Conservation (phyloP, 2,888 invertebrate species). For the Polymixis lichenea region DNA sequence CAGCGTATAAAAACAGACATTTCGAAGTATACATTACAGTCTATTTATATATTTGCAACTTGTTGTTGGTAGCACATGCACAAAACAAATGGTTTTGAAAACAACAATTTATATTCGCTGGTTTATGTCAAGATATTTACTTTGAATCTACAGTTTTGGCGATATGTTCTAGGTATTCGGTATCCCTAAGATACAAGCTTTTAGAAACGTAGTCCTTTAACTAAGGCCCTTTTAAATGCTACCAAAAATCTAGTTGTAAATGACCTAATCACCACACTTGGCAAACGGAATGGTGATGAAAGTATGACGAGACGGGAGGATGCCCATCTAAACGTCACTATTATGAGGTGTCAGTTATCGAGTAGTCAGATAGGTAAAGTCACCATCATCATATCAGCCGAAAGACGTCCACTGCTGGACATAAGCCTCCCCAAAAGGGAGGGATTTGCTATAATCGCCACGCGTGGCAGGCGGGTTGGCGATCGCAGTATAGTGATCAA, state of each 20-base stretch:
- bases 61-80: slow-evolving; percentile 32
- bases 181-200: neutral
- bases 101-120: slow-evolving; percentile 16
- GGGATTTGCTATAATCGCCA: no score
- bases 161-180: neutral
- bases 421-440: no score
- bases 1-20: slow-evolving; percentile 49
- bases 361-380: neutral
- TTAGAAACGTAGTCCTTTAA: neutral
- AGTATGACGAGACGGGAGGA: neutral
- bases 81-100: slow-evolving; percentile 23
- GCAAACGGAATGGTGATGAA: neutral
- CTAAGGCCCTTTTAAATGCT: neutral
- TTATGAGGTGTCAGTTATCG: neutral
- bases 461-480: no score
- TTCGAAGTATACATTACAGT: slow-evolving; percentile 46
- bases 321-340: neutral
- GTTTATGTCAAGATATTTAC: slow-evolving; percentile 1
- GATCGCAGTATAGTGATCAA: no score
- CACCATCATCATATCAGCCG: no score
- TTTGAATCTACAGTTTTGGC: neutral
- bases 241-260: neutral
- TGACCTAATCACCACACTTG: neutral
- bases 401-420: no score
- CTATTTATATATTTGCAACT: slow-evolving; percentile 51